These are phyloP conservation scores for Diadegma fenestrale DNA, from an alignment of 2,888 invertebrate species.

Conservation along the genomic window DNA sequence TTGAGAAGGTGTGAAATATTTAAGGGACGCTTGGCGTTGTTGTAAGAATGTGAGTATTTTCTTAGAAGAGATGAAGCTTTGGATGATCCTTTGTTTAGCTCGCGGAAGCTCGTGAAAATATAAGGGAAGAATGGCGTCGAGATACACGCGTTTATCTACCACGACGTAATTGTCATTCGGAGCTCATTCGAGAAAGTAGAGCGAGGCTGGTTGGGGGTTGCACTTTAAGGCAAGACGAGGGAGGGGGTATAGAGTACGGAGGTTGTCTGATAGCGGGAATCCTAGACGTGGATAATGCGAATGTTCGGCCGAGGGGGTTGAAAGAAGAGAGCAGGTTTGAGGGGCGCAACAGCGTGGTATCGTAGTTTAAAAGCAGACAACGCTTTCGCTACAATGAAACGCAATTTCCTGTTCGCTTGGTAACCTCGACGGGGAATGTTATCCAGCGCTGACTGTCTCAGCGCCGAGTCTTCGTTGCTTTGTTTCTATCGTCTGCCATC, in stretches of 20 bases:
- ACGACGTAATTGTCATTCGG: constrained; percentile 82
- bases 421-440: constrained; percentile 37
- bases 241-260: background rate
- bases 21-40: constrained; percentile 19
- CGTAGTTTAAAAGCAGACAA: constrained; percentile 82
- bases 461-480: constrained; percentile 33
- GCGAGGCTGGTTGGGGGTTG: constrained; percentile 1
- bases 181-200: constrained; percentile 75
- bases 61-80: constrained; percentile 59
- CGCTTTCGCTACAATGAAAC: constrained; percentile 83
- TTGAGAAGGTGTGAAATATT: background rate
- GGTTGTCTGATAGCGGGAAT: constrained; percentile 53
- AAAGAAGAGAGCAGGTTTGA: background rate
- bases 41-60: constrained; percentile 72
- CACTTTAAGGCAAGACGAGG: background rate
- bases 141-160: constrained; percentile 70
- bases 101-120: constrained; percentile 21
- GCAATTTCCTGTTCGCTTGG: constrained; percentile 82
- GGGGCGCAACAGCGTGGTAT: constrained; percentile 74
- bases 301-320: constrained; percentile 47
- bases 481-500: constrained; percentile 32
- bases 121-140: constrained; percentile 19
- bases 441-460: constrained; percentile 43
- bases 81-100: constrained; percentile 6
- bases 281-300: constrained; percentile 38